Conservation (phyloP, 2,113 vertebrate genomes). For the Cranoglanis bouderius region DNA sequence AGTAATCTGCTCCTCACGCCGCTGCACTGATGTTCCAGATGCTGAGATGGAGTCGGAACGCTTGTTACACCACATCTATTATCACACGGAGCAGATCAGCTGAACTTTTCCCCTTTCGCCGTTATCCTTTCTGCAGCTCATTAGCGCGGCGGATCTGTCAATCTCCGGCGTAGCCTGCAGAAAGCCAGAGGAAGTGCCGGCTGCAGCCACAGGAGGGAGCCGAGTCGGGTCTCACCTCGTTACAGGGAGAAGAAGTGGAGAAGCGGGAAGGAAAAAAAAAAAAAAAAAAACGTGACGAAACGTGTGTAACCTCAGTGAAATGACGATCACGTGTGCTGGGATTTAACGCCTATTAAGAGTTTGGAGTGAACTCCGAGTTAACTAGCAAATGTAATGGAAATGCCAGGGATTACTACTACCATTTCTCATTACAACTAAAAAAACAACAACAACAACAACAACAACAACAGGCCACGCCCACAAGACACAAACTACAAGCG, state of each 20-base stretch:
- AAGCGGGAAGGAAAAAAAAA: too few relatives aligned
- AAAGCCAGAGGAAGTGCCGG: conserved; percentile 40
- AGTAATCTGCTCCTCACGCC: background rate
- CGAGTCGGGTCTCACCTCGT: background rate
- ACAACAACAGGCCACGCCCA: background rate
- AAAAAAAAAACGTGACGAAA: background rate
- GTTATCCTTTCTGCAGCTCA: background rate
- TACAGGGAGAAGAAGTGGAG: background rate
- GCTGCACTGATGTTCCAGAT: background rate
- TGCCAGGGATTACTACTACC: background rate
- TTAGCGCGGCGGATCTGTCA: conserved; percentile 26
- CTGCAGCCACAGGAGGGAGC: conserved; percentile 54
- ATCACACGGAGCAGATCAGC: background rate
- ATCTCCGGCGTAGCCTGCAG: conserved; percentile 14
- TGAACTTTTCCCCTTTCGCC: background rate
- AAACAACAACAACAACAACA: too few relatives aligned
- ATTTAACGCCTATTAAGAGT: background rate
- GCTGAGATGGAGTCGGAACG: background rate
- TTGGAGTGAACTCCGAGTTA: background rate
- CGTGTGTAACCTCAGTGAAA: background rate
- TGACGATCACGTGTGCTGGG: background rate
- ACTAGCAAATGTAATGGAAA: background rate
- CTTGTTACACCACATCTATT: background rate
- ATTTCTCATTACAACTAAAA: background rate
- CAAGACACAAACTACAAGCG: background rate